Conservation (phyloP, 2,888 invertebrate genomes). For the Sinhomidia bicolor region DNA sequence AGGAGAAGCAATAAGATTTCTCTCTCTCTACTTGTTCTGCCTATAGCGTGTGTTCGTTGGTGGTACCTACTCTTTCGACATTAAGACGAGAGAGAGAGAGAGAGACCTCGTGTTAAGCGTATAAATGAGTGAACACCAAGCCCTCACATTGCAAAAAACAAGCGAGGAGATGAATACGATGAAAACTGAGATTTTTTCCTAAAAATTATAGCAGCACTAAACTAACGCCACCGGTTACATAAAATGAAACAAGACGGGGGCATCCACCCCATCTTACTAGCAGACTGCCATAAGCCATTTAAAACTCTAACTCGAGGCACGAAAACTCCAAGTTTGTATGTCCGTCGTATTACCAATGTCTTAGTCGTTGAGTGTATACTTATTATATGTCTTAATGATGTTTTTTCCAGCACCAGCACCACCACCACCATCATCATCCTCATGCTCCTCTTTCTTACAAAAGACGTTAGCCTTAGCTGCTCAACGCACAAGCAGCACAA, state of each 20-base stretch:
- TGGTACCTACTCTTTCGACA: not conserved
- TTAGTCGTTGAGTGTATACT: not conserved
- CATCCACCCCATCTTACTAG: constrained; percentile 15
- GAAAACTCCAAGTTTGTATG: constrained; percentile 16
- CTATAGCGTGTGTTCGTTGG: too few species aligned
- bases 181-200: constrained; percentile 47
- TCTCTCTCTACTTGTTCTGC: not conserved
- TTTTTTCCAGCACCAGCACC: not conserved
- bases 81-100: too few species aligned
- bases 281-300: constrained; percentile 40
- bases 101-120: constrained; percentile 26
- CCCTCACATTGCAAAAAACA: constrained; percentile 31
- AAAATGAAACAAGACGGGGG: constrained; percentile 38
- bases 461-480: constrained; percentile 13
- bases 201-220: constrained; percentile 35
- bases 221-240: constrained; percentile 28
- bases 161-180: constrained; percentile 30
- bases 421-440: too few species aligned
- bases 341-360: constrained; percentile 3
- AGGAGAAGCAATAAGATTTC: not conserved
- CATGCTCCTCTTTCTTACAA: constrained; percentile 23
- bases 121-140: constrained; percentile 35
- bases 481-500: too few species aligned
- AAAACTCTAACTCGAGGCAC: constrained; percentile 16
- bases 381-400: constrained; percentile 30